Evolutionary conservation across 1,140 invertebrate species (phyloP).

Genomic region (Alviniconcha marisindica): DNA sequence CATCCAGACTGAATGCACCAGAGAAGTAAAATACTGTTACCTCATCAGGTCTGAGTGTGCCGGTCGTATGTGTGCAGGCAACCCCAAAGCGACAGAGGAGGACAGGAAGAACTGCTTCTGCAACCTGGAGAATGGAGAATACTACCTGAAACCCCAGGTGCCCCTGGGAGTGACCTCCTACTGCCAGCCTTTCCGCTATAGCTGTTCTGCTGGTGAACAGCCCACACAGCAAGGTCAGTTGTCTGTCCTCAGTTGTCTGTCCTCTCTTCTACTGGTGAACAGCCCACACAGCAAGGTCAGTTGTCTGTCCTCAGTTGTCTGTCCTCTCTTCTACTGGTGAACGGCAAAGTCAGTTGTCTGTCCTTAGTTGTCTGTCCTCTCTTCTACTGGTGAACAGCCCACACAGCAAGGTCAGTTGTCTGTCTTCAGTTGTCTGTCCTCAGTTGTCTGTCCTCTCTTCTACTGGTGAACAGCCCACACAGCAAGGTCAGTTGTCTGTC

Average conservation of each 20-base stretch:
- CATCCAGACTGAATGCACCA: not conserved
- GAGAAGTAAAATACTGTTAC: not conserved
- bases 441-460: too few species aligned
- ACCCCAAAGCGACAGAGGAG: not conserved
- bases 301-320: not conserved
- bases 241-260: not conserved
- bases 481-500: too few species aligned
- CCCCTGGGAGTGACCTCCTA: not conserved
- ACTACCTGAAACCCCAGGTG: constrained; percentile 7
- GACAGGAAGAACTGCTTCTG: constrained; percentile 20
- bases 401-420: too few species aligned
- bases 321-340: too few species aligned
- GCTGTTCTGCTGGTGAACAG: not conserved
- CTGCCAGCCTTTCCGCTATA: not conserved
- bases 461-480: too few species aligned
- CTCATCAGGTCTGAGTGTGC: not conserved
- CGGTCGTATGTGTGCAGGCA: not conserved
- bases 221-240: not conserved
- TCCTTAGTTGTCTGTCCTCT: too few species aligned
- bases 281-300: not conserved
- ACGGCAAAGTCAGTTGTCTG: too few species aligned
- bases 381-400: too few species aligned
- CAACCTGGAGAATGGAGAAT: constrained; percentile 15
- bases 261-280: not conserved
- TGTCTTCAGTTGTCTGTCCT: too few species aligned